Evolutionary conservation across 2,888 invertebrate species (phyloP), one percentile per base, ranked within the genome.

Genomic region (Acanthosoma haemorrhoidale): DNA sequence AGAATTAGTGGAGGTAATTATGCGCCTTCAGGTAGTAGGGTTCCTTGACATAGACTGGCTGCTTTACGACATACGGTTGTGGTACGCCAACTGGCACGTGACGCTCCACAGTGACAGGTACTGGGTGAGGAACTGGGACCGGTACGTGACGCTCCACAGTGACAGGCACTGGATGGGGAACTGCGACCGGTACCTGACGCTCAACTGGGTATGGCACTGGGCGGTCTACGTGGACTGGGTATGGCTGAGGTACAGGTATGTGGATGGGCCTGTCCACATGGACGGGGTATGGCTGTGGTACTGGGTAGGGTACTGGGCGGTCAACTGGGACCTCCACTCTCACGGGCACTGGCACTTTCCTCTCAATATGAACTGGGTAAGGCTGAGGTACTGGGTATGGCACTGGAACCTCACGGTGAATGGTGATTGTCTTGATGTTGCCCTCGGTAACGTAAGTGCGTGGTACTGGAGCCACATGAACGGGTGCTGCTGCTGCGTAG

Each of bases 31-130:
- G 72, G 64, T 38, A 36, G 64, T 15, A 39, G 25, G 36, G 59
- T 38, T 69, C 61, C 16, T n/a, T 61, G 32, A 34, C 8, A 68
- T 75, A 73, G 25, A 80, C 76, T n/a, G 80, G 80, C 74, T 84
- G 82, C 71, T 85, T 84, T 0, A 88, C 83, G 66, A 83, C 79
- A 5, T 87, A 84, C 0, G 86, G 86, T 0, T 84, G 73, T 15
- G 74, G 74, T 2, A 69, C 69, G 11, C 43, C 59, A 25, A 82
- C 82, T 70, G 83, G 83, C 1, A 71, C 61, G 59, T 71, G 68
- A 25, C 61, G 58, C 25, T 71, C 71, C 15, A 71, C 71, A 21
- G 79, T 78, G 36, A 80, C 79, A 6, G 79, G 76, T 71, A 79
- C 81, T 0, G 86, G 86, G 0, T 84, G 73, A 15, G 74, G 74